These are phyloP conservation scores for Phylloscopus trochiloides DNA, from an alignment of 2,113 vertebrate genomes.

Conservation along the genomic window DNA sequence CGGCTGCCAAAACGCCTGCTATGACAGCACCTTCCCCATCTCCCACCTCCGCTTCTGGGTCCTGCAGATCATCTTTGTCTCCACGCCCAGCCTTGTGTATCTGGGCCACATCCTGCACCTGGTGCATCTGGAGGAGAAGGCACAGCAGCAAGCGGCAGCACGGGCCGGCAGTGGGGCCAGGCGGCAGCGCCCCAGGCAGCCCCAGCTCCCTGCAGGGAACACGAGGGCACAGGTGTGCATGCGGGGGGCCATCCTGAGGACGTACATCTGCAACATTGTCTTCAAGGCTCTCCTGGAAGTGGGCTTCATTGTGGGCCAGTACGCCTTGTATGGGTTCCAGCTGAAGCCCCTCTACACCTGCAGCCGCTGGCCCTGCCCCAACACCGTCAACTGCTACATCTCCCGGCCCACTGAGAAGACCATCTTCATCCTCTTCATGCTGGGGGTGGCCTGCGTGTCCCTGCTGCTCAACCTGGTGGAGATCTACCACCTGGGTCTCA, in stretches of 20 bases:
- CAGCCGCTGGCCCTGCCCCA: constrained; percentile 84
- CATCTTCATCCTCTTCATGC: constrained; percentile 87
- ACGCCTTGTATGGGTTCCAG: constrained; percentile 83
- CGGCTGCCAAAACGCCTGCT: constrained; percentile 88
- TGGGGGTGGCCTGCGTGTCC: constrained; percentile 82
- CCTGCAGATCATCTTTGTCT: constrained; percentile 91
- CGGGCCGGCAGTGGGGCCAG: neutral
- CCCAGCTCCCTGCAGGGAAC: constrained; percentile 62
- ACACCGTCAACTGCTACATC: constrained; percentile 87
- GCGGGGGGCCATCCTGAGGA: constrained; percentile 80
- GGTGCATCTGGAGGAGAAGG: constrained; percentile 84
- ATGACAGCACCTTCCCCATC: constrained; percentile 87
- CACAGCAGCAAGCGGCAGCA: constrained; percentile 30
- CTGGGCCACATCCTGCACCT: constrained; percentile 87
- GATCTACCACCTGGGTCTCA: constrained; percentile 85
- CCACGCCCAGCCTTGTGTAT: constrained; percentile 87
- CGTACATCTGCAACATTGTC: constrained; percentile 82
- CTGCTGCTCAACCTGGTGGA: constrained; percentile 87
- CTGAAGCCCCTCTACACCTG: constrained; percentile 87
- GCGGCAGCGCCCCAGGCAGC: constrained; percentile 59
- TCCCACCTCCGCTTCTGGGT: constrained; percentile 92
- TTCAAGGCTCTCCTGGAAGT: constrained; percentile 89
- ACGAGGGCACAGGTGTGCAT: constrained; percentile 74
- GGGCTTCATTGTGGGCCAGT: constrained; percentile 85
- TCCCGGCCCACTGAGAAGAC: constrained; percentile 89